These are phyloP conservation scores for Branchellion lobata DNA, from an alignment of 2,888 invertebrate species.

Conservation along the genomic window DNA sequence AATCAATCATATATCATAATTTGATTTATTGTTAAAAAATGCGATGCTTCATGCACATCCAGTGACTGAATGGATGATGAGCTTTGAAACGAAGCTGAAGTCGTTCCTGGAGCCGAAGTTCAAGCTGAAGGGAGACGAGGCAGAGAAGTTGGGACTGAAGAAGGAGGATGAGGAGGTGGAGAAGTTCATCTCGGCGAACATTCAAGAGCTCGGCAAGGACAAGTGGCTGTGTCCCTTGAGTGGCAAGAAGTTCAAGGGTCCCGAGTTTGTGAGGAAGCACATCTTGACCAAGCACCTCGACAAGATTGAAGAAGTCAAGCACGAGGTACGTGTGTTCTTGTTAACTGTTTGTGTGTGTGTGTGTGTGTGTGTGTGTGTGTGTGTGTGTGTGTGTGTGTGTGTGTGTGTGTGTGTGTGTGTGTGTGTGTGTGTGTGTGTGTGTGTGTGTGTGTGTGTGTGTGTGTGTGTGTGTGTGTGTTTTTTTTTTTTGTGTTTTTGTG, in stretches of 20 bases:
- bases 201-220: slow-evolving; percentile 92
- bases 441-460: too few relatives aligned
- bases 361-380: not conserved
- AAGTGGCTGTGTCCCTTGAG: slow-evolving; percentile 98
- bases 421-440: not conserved
- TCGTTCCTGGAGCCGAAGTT: slow-evolving; percentile 80
- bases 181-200: slow-evolving; percentile 82
- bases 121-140: slow-evolving; percentile 72
- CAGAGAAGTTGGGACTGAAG: slow-evolving; percentile 81
- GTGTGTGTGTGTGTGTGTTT: too few relatives aligned
- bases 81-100: slow-evolving; percentile 87
- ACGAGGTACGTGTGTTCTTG: slow-evolving; percentile 70
- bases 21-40: too few relatives aligned
- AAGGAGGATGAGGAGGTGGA: slow-evolving; percentile 67
- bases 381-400: not conserved
- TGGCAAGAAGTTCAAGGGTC: slow-evolving; percentile 97
- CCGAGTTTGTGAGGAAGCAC: slow-evolving; percentile 96
- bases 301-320: slow-evolving; percentile 92
- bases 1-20: too few relatives aligned
- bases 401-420: not conserved
- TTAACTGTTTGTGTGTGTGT: not conserved
- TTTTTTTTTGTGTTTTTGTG: too few relatives aligned
- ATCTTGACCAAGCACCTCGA: slow-evolving; percentile 95
- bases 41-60: too few relatives aligned
- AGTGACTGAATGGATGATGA: slow-evolving; percentile 64